Evolutionary conservation across 2,888 invertebrate species (phyloP), one percentile per base, ranked within the genome.

Genomic region (Drosophila macrospina): DNA sequence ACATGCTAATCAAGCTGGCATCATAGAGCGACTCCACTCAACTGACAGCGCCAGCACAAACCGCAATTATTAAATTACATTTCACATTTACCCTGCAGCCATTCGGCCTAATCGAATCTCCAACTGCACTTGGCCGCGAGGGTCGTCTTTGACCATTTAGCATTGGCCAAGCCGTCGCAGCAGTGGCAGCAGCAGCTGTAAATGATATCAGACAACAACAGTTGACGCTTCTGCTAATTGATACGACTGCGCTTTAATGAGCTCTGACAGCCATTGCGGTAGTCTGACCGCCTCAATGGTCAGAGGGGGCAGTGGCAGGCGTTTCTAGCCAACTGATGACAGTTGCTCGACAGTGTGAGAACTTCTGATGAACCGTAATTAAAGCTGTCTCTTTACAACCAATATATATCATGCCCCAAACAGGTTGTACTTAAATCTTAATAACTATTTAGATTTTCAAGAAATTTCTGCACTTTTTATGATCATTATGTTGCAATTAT

Each of bases 1-100:
- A 85, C 82, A 87, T 85, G 83, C 65, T 85, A 85, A 87, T 85
- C 87, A 85, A 55, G 55, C 55, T 24, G 34, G 44, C 28, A 41
- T 39, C 39, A 41, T 28, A 54, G 52, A 52, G 20, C 11, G 41
- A 41, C 20, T 24, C 41, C 15, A 42, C 6, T 11, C 32, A 32
- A 24, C 45, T 30, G 48, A 48, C 48, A 36, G 48, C 28, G 45
- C 20, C 50, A 41, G 42, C 36, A 52, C 36, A 52, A 88, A 85
- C 88, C 87, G 72, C 87, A 88, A 80, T 86, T 86, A 88, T 86
- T 88, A 88, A 82, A 86, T 88, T 86, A 86, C 86, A 88, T 77
- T 74, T 88, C 88, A 86, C 86, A 88, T 77, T 74, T 70, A 63
- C 68, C 51, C 52, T 44, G 61, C 41, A 59, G 47, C 48, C 59